phyloP scores from a whole-genome alignment of 1,140 invertebrate genomes.

The Vollenhovia emeryi region DNA sequence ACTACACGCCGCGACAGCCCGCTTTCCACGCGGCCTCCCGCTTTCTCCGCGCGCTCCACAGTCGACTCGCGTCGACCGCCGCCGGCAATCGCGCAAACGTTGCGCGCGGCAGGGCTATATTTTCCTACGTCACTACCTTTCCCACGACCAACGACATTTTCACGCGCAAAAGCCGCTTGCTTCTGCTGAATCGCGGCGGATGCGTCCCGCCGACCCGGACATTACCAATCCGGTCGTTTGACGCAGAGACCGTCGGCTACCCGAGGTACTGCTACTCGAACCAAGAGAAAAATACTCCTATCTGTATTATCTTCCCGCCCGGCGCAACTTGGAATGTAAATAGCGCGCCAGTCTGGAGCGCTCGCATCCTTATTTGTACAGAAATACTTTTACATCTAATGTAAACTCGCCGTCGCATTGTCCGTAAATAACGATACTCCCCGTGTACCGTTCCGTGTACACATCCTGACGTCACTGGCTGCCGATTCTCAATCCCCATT shows the following conservation, averaged over 20 bases:
- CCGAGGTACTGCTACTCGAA: not conserved
- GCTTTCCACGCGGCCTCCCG: conserved; percentile 63
- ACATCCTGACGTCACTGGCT: conserved; percentile 58
- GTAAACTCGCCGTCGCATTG: not conserved
- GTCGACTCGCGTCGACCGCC: not conserved
- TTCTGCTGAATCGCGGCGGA: not conserved
- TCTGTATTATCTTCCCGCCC: not conserved
- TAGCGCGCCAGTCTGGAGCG: not conserved
- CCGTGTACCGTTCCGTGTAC: conserved; percentile 34
- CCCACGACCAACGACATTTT: conserved; percentile 1
- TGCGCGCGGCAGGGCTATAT: not conserved
- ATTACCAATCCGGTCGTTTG: not conserved
- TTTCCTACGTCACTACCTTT: conserved; percentile 29
- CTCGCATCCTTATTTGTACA: not conserved
- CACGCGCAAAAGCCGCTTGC: not conserved
- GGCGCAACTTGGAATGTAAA: not conserved
- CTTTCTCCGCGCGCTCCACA: conserved; percentile 64
- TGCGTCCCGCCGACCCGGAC: not conserved
- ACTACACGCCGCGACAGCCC: conserved; percentile 53
- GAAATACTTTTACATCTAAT: not conserved
- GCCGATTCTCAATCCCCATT: conserved; percentile 69
- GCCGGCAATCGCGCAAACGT: not conserved
- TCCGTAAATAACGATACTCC: conserved; percentile 6
- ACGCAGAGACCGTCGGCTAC: not conserved
- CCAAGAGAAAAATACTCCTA: not conserved